Base-by-base conservation (phyloP, 2,113 vertebrate species). In the Hippocampus mohnikei region DNA sequence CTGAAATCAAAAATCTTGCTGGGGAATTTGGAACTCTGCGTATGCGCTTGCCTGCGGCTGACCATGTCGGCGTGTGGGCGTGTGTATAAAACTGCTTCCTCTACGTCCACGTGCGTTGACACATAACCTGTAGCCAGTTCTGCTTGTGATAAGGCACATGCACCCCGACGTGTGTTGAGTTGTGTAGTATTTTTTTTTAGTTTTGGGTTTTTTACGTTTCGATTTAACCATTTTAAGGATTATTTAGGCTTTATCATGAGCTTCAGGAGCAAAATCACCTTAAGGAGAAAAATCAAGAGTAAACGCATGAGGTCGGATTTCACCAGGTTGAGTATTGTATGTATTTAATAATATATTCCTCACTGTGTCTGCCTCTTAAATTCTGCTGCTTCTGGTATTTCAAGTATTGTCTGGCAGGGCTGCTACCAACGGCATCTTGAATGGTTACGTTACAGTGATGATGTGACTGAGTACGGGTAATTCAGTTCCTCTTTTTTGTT, bases 191-290 rank as follows among this genome's bases (percentile, higher is more conserved):
- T 33, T 33, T 33, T 13, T n/a, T 67, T 53, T 59, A 69, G 20
- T 50, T 66, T 33, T 6, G 46, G 11, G 2, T 12, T 37, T 67
- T 67, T 40, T 61, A 0, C 13, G 0, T 60, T 20, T 20, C 21
- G 15, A 25, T 60, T 29, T 18, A 13, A 1, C 18, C 20, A n/a
- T 44, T 46, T n/a, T 37, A 37, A 37, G 2, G n/a, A 48, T 13
- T 1, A 25, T 20, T 25, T 12, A 11, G 25, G n/a, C 62, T 56
- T 66, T 33, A 77, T 71, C 64, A 99, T 99, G 96, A 99, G 96
- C 85, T 96, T 98, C 88, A 92, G 94, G 72, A 95, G 87, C 80
- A 96, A 95, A 70, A 84, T 93, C 87, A 95, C 89, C 75, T 93
- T 97, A 83, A 88, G 95, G 90, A 97, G 71, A 92, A 97, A 92